Base-by-base conservation (phyloP, 2,888 invertebrate species). In the Cataglyphis livida region DNA sequence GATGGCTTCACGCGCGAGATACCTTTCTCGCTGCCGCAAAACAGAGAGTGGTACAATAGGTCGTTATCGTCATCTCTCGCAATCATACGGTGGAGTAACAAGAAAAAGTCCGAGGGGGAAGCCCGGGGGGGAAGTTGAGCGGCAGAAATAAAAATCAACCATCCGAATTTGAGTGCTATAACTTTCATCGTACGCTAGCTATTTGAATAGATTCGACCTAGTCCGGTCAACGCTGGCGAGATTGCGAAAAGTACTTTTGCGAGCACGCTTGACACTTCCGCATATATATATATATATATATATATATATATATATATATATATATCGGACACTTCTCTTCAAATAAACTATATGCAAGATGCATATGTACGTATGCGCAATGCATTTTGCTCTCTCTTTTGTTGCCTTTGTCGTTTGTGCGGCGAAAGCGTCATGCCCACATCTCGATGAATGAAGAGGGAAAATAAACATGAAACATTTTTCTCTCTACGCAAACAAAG, bases 341-440 rank as follows among this genome's bases (percentile, higher is more conserved):
- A 82, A 86, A 85, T 76, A 85, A 71, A 82, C 71, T 82, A 83
- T 71, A 79, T 79, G 73, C 59, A 48, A 25, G 68, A 18, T 64
- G 75, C 59, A 59, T 25, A 21, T 41, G 15, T 18, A 6, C 51
- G 48, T 70, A 28, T 66, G 64, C 51, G 54, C 64, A n/a, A 66
- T 78, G 70, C 79, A 82, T 73, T 79, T 25, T 25, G 32, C 10
- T 32, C 48, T 71, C 70, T 62, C 79, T 83, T 90, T 88, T 85
- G 85, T 89, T 48, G 73, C 57, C 83, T 84, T 83, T 84, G 68
- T 54, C 61, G 74, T 25, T 38, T 15, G 9, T 28, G 6, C 21
- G 57, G 18, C 28, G 12, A 48, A 64, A 75, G 9, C 15, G 28
- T 57, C 28, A 10, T 6, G n/a, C 3, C 44, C 6, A 21, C 48